Evolutionary conservation across 1,140 invertebrate genomes (phyloP), one percentile per base, ranked within the genome.

Genomic region (Ips nitidus): DNA sequence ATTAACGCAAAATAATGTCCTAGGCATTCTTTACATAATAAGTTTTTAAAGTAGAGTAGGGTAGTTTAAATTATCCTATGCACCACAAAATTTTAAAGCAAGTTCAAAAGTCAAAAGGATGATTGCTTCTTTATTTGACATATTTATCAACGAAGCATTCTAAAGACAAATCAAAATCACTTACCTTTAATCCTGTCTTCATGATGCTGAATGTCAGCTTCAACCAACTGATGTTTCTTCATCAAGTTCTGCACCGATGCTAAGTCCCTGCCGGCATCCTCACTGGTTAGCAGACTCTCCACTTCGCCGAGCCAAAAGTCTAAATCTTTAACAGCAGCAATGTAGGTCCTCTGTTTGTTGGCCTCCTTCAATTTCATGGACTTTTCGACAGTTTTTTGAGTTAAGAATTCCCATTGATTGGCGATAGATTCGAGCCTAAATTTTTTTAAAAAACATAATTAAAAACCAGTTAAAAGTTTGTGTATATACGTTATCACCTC

Each of bases 271-370:
- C 98, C 97, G 72, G 95, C 93, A 84, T 99, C 98, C 80, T 99
- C 97, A 53, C 94, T 95, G 41, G 94, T 97, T 72, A 99, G 82
- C 52, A 99, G 85, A 82, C 95, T 97, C 80, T 99, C 98, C 55
- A 98, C 95, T 87, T 99, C 98, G 72, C 96, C 97, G 41, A 99
- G 88, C 98, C 98, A 99, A 83, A 99, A 99, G 83, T 99, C 98
- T 71, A 99, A 89, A 86, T 99, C 98, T 82, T 99, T 99, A 42
- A 99, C 96, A 42, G 97, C 97, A 69, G 98, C 98, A 82, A 99
- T 99, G 83, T 98, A 99, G 0, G 95, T 98, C 60, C 97, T 88
- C 81, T 99, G 98, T 79, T 98, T 96, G 80, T 98, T 99, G 2
- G 98, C 98, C 82, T 99, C 98, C 80, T 99, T 99, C 71, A 99